Evolutionary conservation across 1,140 invertebrate species (phyloP), one percentile per base, ranked within the genome.

Genomic region (Heliconius melpomene): DNA sequence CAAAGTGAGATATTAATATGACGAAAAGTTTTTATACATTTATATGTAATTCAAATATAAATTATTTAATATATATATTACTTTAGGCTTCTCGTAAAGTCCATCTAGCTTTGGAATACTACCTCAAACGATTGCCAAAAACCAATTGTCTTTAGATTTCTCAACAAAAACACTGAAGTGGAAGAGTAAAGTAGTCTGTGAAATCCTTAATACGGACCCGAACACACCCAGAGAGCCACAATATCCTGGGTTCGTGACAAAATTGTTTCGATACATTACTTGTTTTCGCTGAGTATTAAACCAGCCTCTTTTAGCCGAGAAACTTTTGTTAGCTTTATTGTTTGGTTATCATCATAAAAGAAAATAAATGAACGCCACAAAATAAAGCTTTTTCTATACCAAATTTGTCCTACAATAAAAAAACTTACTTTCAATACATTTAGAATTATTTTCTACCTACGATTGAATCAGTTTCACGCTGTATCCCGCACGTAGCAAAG

Each of bases 181-280:
- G 26, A 29, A 66, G 29, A 29, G 8, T 66, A 29, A 26, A 26
- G 60, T 66, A 11, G 11, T 13, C 23, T 66, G 11, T 66, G 60
- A 29, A 66, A 66, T 66, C 60, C 60, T 29, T 66, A 66, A 66
- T 29, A 66, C 60, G 26, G 26, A 29, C 60, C n/a, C 60, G 60
- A 66, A 66, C 26, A 66, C 23, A 13, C 60, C 26, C 23, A 29
- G 29, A 66, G 13, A 66, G 60, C 9, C 23, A 5, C 23, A 66
- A 26, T 66, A 66, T 66, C 60, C 60, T 66, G 60, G 60, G 3
- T 66, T 66, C 13, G 60, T 66, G 60, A 66, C 23, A 66, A 66
- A 66, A 66, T 66, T 66, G 60, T 66, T 66, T 66, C 23, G 23
- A 66, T 66, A 60, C 57, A 60, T 29, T 26, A 29, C 60, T 66